Base-by-base conservation (phyloP, 2,888 invertebrate genomes). In the Polietes domitor region DNA sequence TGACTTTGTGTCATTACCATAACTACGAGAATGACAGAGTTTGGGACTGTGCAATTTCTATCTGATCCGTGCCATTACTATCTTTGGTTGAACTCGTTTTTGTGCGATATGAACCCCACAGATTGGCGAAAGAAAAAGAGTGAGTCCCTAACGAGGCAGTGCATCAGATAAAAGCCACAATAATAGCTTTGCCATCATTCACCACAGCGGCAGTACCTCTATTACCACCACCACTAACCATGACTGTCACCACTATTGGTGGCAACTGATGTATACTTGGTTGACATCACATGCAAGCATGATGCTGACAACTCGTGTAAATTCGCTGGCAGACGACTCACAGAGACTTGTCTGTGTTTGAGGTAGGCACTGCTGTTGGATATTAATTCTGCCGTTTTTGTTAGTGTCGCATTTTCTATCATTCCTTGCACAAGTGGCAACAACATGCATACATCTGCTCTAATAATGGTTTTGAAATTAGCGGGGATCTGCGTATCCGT, bases 391-490 rank as follows among this genome's bases (percentile, higher is more conserved):
- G n/a, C n/a, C 47, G 47, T n/a, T 12, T 24, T 21, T 26, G 15
- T 24, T 26, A 15, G 24, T 70, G 15, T 7, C 21, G 37, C 24
- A 26, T 28, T 24, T 70, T n/a, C 28, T 5, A 2, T 15, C 32
- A 32, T 53, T 77, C 24, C 17, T 21, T 83, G 28, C 55, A 71
- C 75, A 70, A 76, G 73, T 37, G 7, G 7, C 37, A 37, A 9
- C 37, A 37, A 37, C 37, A 37, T 37, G 37, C 37, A 37, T 37
- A 37, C 10, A 81, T 84, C 74, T 71, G 61, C 73, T 77, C 80
- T 81, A 85, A 86, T 85, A 84, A 85, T 80, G 83, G 81, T 80
- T 84, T 80, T 61, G 68, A 65, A 86, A 86, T 85, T 86, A 84
- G 74, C 82, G 72, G 82, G 71, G 84, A 82, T 85, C 83, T 80